Evolutionary conservation across 2,113 vertebrate species (phyloP).

Genomic region (Cinclus mexicanus): DNA sequence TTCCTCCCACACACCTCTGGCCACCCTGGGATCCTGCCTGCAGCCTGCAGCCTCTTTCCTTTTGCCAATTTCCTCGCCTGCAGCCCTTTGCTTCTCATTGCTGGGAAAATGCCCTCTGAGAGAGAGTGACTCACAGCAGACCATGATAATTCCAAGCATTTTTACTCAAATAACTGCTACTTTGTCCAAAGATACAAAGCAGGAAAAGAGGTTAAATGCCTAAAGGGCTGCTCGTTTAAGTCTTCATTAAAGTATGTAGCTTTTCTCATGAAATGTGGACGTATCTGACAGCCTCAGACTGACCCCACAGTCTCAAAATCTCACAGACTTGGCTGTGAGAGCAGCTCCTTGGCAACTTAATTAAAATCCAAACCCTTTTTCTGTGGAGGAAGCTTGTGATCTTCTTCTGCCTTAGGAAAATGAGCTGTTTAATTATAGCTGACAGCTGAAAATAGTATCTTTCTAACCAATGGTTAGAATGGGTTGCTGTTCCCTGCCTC

Average conservation of each 20-base stretch:
- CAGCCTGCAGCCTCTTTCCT: too few species aligned
- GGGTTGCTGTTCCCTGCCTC: neutral
- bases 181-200: neutral
- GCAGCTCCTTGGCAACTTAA: slow-evolving; percentile 12
- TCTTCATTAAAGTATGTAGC: neutral
- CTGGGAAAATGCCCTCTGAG: neutral
- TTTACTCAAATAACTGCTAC: neutral
- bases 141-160: neutral
- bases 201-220: neutral
- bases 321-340: neutral
- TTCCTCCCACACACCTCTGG: neutral
- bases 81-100: neutral
- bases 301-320: neutral
- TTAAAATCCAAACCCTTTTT: slow-evolving; percentile 19
- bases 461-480: neutral
- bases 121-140: neutral
- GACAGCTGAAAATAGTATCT: slow-evolving; percentile 46
- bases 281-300: neutral
- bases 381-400: slow-evolving; percentile 42
- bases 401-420: slow-evolving; percentile 37
- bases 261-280: neutral
- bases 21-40: neutral
- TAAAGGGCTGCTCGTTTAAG: neutral
- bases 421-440: slow-evolving; percentile 44
- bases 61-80: neutral